A percentile compares a stretch with the other conserved stretches of the same genome.
Evolutionary conservation across 2,888 invertebrate species (phyloP).

Genomic region (Platycnemis pennipes): DNA sequence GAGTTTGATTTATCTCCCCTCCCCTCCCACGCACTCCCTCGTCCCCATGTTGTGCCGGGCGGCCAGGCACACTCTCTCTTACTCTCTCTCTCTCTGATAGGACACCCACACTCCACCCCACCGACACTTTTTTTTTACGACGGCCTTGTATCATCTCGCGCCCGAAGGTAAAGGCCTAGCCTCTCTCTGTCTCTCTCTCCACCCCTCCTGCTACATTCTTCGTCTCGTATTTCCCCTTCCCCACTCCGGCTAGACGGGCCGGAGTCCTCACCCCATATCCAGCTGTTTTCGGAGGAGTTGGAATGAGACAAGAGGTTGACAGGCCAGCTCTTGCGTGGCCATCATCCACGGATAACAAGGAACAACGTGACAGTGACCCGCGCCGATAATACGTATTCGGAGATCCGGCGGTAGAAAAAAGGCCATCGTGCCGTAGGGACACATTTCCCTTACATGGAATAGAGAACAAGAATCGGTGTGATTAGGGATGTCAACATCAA

Average conservation of each 20-base stretch:
- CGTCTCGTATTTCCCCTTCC: too few species aligned
- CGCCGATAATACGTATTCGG: not conserved
- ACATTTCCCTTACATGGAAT: slow-evolving; percentile 7
- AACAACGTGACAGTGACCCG: not conserved
- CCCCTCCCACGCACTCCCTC: not conserved
- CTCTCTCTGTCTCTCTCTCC: too few species aligned
- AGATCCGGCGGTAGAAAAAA: not conserved
- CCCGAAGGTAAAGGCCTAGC: slow-evolving; percentile 30
- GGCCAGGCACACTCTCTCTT: too few species aligned
- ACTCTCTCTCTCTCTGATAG: slow-evolving; percentile 57
- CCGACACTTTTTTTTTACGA: slow-evolving; percentile 19
- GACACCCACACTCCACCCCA: not conserved
- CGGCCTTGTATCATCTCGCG: slow-evolving; percentile 53
- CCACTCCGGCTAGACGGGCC: too few species aligned
- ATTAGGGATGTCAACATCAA: slow-evolving; percentile 6
- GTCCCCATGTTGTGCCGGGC: not conserved
- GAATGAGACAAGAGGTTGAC: slow-evolving; percentile 41
- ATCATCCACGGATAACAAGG: slow-evolving; percentile 46
- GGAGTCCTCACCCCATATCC: not conserved
- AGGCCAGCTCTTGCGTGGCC: slow-evolving; percentile 30
- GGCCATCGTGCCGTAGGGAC: not conserved
- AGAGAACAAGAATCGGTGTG: not conserved
- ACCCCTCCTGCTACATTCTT: too few species aligned
- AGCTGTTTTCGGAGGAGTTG: not conserved
- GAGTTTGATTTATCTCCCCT: slow-evolving; percentile 48